These are phyloP conservation scores for Euphonia xanthogaster DNA, from an alignment of 2,797 vertebrate genomes.

Conservation along the genomic window DNA sequence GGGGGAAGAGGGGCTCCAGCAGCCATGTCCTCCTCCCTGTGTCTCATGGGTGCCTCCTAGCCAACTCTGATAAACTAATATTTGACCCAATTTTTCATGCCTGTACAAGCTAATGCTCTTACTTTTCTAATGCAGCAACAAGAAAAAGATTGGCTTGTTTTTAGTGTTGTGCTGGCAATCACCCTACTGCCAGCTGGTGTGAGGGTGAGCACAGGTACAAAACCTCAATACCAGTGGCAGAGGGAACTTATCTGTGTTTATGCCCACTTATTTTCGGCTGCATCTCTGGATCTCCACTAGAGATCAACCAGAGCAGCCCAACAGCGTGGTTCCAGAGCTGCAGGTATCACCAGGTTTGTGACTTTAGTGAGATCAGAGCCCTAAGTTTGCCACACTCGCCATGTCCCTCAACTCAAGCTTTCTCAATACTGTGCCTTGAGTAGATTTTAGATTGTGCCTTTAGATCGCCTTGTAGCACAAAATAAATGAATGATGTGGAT, in stretches of 20 bases:
- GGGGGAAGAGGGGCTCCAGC: not conserved
- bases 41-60: not conserved
- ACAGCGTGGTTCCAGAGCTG: fast-evolving
- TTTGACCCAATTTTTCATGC: not conserved
- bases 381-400: not conserved
- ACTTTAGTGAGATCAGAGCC: not conserved
- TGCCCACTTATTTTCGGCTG: not conserved
- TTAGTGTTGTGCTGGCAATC: not conserved
- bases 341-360: not conserved
- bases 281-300: not conserved
- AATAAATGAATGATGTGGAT: not conserved
- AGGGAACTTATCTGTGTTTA: not conserved
- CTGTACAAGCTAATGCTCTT: not conserved
- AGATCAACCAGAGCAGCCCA: not conserved
- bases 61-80: not conserved
- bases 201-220: not conserved
- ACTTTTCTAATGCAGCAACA: not conserved
- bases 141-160: fast-evolving
- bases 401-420: not conserved
- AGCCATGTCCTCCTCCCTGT: not conserved
- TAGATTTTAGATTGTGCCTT: not conserved
- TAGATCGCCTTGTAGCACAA: not conserved
- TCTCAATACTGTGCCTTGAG: not conserved
- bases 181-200: fast-evolving
- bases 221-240: fast-evolving